These are phyloP conservation scores for Hemibagrus wyckioides DNA, from an alignment of 2,113 vertebrate genomes.

Conservation along the genomic window DNA sequence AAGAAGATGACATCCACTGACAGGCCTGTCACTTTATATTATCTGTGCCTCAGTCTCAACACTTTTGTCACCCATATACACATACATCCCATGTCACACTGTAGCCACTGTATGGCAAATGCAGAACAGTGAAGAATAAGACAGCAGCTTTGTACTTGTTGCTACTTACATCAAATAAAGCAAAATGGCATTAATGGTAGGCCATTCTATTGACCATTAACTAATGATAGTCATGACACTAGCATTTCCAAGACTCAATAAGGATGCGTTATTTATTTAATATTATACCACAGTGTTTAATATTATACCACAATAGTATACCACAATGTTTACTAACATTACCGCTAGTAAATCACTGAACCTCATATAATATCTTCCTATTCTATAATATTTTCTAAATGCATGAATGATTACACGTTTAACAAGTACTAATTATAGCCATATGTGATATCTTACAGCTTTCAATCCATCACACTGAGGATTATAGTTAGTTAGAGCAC, in stretches of 20 bases:
- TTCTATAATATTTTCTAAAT: too few relatives aligned
- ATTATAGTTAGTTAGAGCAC: not conserved
- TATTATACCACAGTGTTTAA: not conserved
- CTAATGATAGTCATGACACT: not conserved
- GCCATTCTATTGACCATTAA: not conserved
- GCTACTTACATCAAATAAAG: slow-evolving; percentile 31
- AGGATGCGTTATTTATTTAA: not conserved
- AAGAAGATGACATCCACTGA: not conserved
- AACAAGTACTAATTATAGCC: not conserved
- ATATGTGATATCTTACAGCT: not conserved
- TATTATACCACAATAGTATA: too few relatives aligned
- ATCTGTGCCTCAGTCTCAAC: slow-evolving; percentile 4
- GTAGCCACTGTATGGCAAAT: not conserved
- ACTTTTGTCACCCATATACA: not conserved
- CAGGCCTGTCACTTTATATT: slow-evolving; percentile 38
- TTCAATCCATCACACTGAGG: not conserved
- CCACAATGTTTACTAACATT: too few relatives aligned
- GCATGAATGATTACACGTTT: not conserved
- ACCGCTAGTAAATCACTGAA: too few relatives aligned
- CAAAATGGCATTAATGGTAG: slow-evolving; percentile 14
- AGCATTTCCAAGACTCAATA: not conserved
- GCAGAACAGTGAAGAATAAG: not conserved
- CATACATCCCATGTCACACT: slow-evolving; percentile 1
- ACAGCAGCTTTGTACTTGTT: not conserved
- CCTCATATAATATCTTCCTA: too few relatives aligned